These are phyloP conservation scores for Gambusia yucatana DNA, from an alignment of 2,797 vertebrate genomes.

Conservation along the genomic window DNA sequence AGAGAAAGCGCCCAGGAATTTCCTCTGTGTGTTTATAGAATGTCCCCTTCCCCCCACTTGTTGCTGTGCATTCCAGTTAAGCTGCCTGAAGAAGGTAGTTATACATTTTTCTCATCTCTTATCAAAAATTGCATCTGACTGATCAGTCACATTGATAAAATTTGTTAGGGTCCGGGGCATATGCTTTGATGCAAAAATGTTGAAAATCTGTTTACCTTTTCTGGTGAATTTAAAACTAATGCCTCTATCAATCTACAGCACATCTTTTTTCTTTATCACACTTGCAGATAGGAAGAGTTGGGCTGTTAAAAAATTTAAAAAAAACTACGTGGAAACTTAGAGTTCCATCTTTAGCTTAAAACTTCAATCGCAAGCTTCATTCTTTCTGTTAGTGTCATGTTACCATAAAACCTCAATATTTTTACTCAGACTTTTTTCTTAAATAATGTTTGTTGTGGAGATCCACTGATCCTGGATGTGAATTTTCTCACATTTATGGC, in stretches of 20 bases:
- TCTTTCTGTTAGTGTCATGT: not conserved
- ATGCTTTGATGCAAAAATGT: not conserved
- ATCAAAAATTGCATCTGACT: not conserved
- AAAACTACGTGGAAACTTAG: not conserved
- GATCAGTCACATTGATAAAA: not conserved
- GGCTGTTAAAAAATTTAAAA: not conserved
- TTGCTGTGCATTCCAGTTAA: not conserved
- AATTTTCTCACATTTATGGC: not conserved
- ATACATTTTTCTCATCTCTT: not conserved
- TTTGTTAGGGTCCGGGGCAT: not conserved
- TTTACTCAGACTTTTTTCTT: not conserved
- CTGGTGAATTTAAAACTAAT: not conserved
- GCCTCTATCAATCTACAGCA: not conserved
- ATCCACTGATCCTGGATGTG: not conserved
- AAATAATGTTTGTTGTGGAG: slow-evolving; percentile 3
- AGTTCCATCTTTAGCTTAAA: not conserved
- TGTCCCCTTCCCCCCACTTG: slow-evolving; percentile 1
- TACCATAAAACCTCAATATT: not conserved
- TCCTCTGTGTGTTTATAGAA: not conserved
- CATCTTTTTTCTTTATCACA: not conserved
- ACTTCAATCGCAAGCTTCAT: not conserved
- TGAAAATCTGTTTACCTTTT: not conserved
- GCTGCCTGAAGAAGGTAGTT: not conserved
- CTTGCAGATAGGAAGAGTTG: not conserved
- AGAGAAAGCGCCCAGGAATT: not conserved